Percentiles rank a stretch among this genome's conserved stretches.
Conservation (phyloP, 2,888 invertebrate species). For the Diloba caeruleocephala region DNA sequence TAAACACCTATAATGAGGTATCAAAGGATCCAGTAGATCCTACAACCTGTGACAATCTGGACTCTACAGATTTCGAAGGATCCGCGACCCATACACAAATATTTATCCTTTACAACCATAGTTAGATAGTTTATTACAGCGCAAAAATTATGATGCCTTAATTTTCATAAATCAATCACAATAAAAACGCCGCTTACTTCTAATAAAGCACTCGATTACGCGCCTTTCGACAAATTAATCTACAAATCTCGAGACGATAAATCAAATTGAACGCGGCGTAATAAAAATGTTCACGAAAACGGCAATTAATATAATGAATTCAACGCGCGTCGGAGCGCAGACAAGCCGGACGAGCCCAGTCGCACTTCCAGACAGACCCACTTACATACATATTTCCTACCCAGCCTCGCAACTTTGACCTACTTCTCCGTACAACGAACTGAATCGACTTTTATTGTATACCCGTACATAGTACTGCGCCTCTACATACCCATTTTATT, state of each 20-base stretch:
- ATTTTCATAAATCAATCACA: slow-evolving; percentile 28
- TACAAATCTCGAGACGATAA: slow-evolving; percentile 48
- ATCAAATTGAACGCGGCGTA: slow-evolving; percentile 52
- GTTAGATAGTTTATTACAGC: too few relatives aligned
- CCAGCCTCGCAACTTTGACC: slow-evolving; percentile 80
- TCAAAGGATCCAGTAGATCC: too few relatives aligned
- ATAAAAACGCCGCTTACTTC: slow-evolving; percentile 40
- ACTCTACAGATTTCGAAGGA: too few relatives aligned
- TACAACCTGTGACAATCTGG: too few relatives aligned
- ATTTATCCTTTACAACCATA: too few relatives aligned
- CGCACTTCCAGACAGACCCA: slow-evolving; percentile 59
- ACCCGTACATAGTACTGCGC: not conserved
- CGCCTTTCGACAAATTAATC: slow-evolving; percentile 43
- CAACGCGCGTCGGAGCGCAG: slow-evolving; percentile 52
- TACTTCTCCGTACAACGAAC: slow-evolving; percentile 71
- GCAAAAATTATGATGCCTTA: not conserved
- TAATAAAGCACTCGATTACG: slow-evolving; percentile 40
- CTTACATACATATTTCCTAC: slow-evolving; percentile 71
- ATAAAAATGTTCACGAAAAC: slow-evolving; percentile 55
- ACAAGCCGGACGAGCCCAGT: slow-evolving; percentile 41
- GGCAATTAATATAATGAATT: slow-evolving; percentile 60
- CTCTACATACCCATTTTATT: slow-evolving; percentile 10
- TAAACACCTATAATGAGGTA: too few relatives aligned
- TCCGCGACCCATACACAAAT: too few relatives aligned
- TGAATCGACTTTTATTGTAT: slow-evolving; percentile 67